Evolutionary conservation across 2,888 invertebrate genomes (phyloP), one percentile per base, ranked within the genome.

Genomic region (Brenthis hecate): DNA sequence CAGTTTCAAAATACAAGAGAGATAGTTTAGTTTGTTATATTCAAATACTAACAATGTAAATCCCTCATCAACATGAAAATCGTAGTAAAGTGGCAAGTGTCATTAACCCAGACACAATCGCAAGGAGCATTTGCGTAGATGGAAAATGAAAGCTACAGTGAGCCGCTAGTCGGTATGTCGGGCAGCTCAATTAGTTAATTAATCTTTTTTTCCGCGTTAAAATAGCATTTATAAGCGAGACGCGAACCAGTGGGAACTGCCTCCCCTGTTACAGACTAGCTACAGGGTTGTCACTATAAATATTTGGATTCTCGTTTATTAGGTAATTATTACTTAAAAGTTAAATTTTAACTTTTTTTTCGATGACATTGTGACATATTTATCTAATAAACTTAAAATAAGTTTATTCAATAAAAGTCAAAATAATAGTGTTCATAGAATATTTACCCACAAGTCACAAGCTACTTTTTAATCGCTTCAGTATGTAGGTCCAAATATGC

Each of bases 131-230:
- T 69, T 71, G 72, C 69, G 72, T 66, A 69, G 73, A 62, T 71
- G 69, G 65, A 66, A 68, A 68, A 61, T 73, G 77, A 66, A 72
- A 72, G 68, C 71, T 66, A 65, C 70, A 62, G 62, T 43, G 36
- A 62, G 53, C 14, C 62, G 60, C 50, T 73, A 74, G 68, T 72
- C 72, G 76, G 76, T 78, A 78, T 80, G 81, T 80, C 81, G 81
- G 84, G 85, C 83, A 83, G 86, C 87, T 91, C 92, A 92, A 92
- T 92, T 92, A 92, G 91, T 90, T 92, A 92, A 92, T 92, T 92
- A 92, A 91, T 91, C 89, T 91, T 91, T 92, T 91, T 92, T 91
- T 88, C 91, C 89, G 87, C 87, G 89, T 90, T 91, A 89, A 91
- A 92, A 92, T 91, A 91, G 89, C 90, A 90, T 92, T 92, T 92